Conservation (phyloP, 2,797 vertebrate species). For the Myotis planiceps region DNA sequence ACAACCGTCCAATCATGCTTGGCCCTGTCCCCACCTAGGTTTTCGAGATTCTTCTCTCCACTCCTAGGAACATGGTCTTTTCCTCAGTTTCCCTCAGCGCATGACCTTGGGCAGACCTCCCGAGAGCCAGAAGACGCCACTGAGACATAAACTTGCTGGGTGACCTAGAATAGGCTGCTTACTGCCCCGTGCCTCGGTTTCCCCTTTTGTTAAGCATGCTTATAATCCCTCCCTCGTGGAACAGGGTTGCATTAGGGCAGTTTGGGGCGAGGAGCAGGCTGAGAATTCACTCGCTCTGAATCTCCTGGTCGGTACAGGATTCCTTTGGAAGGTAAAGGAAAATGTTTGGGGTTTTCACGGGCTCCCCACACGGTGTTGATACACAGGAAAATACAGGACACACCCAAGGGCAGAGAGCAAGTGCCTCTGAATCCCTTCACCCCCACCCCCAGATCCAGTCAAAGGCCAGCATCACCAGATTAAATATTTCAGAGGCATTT, state of each 20-base stretch:
- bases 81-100: background rate
- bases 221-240: background rate
- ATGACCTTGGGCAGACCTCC: background rate
- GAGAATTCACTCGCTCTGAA: background rate
- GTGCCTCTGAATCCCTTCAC: background rate
- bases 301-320: background rate
- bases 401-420: background rate
- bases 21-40: background rate
- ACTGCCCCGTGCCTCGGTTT: conserved; percentile 13
- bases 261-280: background rate
- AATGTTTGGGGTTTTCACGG: background rate
- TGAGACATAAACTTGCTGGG: background rate
- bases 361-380: background rate
- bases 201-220: background rate
- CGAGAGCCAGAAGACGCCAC: background rate
- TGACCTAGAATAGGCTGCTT: background rate
- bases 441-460: background rate
- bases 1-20: background rate
- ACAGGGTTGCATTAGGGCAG: background rate
- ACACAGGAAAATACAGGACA: background rate
- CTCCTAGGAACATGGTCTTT: background rate
- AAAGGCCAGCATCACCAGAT: conserved; percentile 43
- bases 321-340: background rate
- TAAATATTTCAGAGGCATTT: conserved; percentile 69
- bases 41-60: background rate